Evolutionary conservation across 2,888 invertebrate species (phyloP).

Genomic region (Dynastes tityus): DNA sequence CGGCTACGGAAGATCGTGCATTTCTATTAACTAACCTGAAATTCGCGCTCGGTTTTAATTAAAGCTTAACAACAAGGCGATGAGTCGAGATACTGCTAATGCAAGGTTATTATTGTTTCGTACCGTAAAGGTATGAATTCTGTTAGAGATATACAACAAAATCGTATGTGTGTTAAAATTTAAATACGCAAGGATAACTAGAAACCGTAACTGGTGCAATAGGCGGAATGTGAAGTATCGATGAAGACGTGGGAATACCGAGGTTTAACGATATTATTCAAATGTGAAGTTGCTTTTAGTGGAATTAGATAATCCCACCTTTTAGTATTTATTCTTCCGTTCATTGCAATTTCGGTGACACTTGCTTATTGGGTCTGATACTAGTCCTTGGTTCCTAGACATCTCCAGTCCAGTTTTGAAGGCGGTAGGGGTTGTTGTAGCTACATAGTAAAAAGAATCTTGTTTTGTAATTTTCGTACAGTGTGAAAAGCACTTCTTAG

Average conservation of each 20-base stretch:
- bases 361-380: too few species aligned
- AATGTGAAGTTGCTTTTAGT: too few species aligned
- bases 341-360: too few species aligned
- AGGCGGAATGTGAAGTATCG: slow-evolving; percentile 31
- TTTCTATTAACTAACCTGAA: slow-evolving; percentile 23
- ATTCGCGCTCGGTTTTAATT: slow-evolving; percentile 36
- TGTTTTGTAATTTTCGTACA: too few species aligned
- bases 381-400: too few species aligned
- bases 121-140: not conserved
- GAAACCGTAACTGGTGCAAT: slow-evolving; percentile 22
- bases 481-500: too few species aligned
- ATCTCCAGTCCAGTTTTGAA: too few species aligned
- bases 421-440: too few species aligned
- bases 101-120: slow-evolving; percentile 3
- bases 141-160: not conserved
- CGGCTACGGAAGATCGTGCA: not conserved
- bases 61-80: not conserved
- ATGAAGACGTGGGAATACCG: slow-evolving; percentile 34
- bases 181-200: slow-evolving; percentile 23
- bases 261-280: not conserved
- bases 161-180: slow-evolving; percentile 29
- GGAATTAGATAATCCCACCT: too few species aligned
- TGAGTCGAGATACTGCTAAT: slow-evolving; percentile 1
- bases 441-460: too few species aligned
- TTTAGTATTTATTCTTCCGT: too few species aligned